These are phyloP conservation scores for Capreolus pygargus DNA, from an alignment of 2,113 vertebrate species.

Conservation along the genomic window DNA sequence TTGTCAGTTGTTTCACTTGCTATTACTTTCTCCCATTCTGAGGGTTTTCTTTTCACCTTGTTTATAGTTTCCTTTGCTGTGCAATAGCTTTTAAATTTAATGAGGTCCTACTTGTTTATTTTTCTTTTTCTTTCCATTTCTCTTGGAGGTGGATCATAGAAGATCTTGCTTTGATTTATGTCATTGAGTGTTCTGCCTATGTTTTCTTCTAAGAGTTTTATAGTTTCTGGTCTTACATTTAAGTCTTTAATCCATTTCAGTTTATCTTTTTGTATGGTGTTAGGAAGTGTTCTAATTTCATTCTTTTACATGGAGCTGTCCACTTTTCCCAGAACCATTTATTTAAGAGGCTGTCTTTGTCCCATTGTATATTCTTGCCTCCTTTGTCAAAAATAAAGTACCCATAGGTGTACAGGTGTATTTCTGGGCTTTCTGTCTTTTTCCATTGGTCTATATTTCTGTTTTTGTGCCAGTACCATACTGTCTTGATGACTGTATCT, in stretches of 20 bases:
- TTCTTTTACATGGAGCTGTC: not conserved
- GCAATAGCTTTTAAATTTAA: not conserved
- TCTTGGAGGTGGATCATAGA: not conserved
- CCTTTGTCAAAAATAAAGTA: not conserved
- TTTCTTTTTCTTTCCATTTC: not conserved
- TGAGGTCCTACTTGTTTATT: not conserved
- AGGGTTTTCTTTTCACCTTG: not conserved
- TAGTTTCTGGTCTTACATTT: not conserved
- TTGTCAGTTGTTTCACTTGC: not conserved
- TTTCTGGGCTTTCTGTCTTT: not conserved
- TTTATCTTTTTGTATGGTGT: not conserved
- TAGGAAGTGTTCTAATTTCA: not conserved
- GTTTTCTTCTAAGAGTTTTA: not conserved
- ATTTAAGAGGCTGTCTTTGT: not conserved
- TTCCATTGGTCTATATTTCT: not conserved
- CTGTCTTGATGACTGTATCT: not conserved
- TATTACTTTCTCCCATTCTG: not conserved
- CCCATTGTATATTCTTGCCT: not conserved
- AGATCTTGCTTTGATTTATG: not conserved
- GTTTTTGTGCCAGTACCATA: not conserved
- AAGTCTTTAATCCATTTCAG: not conserved
- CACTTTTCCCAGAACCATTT: not conserved
- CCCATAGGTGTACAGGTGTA: not conserved
- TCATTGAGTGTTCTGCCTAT: not conserved
- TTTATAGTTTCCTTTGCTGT: not conserved